Conservation (phyloP, 2,797 vertebrate genomes). For the Decapterus maruadsi region DNA sequence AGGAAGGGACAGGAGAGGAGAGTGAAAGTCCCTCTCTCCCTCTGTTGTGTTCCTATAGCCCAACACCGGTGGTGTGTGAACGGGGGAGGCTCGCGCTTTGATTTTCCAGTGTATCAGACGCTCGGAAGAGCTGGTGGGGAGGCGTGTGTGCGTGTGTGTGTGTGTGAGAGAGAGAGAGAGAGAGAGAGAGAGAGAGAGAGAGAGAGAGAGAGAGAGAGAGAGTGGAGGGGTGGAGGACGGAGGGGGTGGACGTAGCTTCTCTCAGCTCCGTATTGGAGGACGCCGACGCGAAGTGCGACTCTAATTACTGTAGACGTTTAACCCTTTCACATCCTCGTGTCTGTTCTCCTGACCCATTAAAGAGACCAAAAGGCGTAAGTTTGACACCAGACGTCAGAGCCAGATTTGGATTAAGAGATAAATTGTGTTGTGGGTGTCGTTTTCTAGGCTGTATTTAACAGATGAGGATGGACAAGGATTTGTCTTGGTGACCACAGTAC, state of each 20-base stretch:
- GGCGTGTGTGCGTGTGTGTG: slow-evolving; percentile 44
- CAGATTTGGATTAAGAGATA: slow-evolving; percentile 74
- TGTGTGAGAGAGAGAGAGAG: neutral
- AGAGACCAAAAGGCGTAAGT: slow-evolving; percentile 58
- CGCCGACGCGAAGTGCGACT: slow-evolving; percentile 72
- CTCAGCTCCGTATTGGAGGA: slow-evolving; percentile 86
- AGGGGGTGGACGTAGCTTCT: slow-evolving; percentile 71
- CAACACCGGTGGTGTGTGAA: slow-evolving; percentile 77
- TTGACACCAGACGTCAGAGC: slow-evolving; percentile 74
- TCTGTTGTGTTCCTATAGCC: slow-evolving; percentile 69
- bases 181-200: slow-evolving; percentile 32
- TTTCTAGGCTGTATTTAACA: slow-evolving; percentile 64
- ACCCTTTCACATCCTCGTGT: slow-evolving; percentile 79
- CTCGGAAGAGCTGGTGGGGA: slow-evolving; percentile 78
- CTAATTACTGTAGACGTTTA: slow-evolving; percentile 88
- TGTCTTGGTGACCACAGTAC: slow-evolving; percentile 45
- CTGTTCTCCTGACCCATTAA: slow-evolving; percentile 73
- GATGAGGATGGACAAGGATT: slow-evolving; percentile 61
- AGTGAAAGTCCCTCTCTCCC: slow-evolving; percentile 44
- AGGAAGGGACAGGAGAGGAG: slow-evolving; percentile 22
- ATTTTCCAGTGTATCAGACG: slow-evolving; percentile 86
- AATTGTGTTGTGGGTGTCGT: slow-evolving; percentile 71
- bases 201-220: slow-evolving; percentile 32
- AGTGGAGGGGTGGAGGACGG: slow-evolving; percentile 11
- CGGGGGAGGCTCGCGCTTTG: slow-evolving; percentile 79